Evolutionary conservation across 2,888 invertebrate species (phyloP).

Genomic region (Atethmia centrago): DNA sequence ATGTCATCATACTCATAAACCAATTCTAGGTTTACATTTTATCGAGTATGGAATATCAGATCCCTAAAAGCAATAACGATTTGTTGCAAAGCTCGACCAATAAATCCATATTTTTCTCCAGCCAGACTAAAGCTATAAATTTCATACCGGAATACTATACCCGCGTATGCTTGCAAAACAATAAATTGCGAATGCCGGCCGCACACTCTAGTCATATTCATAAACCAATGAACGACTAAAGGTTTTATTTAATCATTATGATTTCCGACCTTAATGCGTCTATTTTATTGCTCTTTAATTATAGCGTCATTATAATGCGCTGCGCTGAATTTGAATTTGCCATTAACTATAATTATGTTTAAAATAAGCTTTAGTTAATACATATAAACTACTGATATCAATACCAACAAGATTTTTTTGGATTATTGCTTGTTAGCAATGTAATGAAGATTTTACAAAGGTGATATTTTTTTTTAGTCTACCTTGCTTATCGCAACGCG

Average conservation of each 20-base stretch:
- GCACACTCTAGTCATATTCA: slow-evolving; percentile 76
- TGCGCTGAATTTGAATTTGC: slow-evolving; percentile 25
- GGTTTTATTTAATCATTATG: slow-evolving; percentile 74
- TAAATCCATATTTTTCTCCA: slow-evolving; percentile 86
- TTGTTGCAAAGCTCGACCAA: slow-evolving; percentile 78
- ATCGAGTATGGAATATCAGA: slow-evolving; percentile 65
- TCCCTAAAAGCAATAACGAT: slow-evolving; percentile 77
- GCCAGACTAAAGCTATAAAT: slow-evolving; percentile 83
- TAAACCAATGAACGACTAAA: slow-evolving; percentile 71
- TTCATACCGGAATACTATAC: slow-evolving; percentile 78
- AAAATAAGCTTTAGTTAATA: slow-evolving; percentile 15
- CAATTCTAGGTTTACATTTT: slow-evolving; percentile 52
- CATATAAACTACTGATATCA: not conserved
- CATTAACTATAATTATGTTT: slow-evolving; percentile 32
- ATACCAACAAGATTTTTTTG: not conserved
- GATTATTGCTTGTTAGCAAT: not conserved
- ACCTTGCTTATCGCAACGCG: not conserved
- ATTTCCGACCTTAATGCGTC: slow-evolving; percentile 36
- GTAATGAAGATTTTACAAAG: not conserved
- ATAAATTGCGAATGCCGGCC: slow-evolving; percentile 83
- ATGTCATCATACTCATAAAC: slow-evolving; percentile 27
- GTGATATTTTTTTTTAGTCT: too few species aligned
- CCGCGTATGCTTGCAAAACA: slow-evolving; percentile 83
- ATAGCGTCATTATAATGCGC: slow-evolving; percentile 26
- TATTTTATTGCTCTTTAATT: slow-evolving; percentile 50